phyloP scores from a whole-genome alignment of 2,113 vertebrate species.

The Tychaedon coryphoeus region DNA sequence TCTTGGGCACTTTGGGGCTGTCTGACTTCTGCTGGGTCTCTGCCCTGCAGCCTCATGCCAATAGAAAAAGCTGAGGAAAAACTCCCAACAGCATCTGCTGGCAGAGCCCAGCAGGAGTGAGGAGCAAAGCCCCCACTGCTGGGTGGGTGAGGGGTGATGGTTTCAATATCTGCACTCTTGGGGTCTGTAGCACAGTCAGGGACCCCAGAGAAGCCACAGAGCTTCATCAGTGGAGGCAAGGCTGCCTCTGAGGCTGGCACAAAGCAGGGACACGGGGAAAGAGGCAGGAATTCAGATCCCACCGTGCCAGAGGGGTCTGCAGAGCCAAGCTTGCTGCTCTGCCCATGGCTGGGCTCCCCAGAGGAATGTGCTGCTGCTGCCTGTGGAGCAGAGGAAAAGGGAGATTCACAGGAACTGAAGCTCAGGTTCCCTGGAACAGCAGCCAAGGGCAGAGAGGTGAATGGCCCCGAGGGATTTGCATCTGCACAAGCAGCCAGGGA shows the following conservation, averaged over 20 bases:
- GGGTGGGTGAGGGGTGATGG: background rate
- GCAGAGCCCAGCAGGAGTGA: background rate
- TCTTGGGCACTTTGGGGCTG: background rate
- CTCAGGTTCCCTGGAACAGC: background rate
- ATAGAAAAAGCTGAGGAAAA: background rate
- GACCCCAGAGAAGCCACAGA: background rate
- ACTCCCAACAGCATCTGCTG: background rate
- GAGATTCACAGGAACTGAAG: background rate
- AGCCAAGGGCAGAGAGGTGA: too few relatives aligned
- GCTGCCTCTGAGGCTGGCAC: background rate
- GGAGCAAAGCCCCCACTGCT: background rate
- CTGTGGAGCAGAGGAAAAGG: background rate
- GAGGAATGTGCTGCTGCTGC: background rate
- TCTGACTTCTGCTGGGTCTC: background rate
- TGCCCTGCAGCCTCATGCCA: background rate
- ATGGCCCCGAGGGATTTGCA: background rate
- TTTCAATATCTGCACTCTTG: fast-evolving
- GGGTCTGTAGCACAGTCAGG: background rate
- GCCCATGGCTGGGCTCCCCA: background rate
- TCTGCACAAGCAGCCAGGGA: background rate
- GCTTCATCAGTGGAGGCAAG: background rate
- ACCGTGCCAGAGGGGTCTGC: fast-evolving
- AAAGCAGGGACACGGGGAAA: fast-evolving
- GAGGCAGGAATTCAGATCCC: background rate
- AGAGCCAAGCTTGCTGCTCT: background rate